Conservation (phyloP, 2,888 invertebrate genomes). For the Caenorhabditis macrosperma region DNA sequence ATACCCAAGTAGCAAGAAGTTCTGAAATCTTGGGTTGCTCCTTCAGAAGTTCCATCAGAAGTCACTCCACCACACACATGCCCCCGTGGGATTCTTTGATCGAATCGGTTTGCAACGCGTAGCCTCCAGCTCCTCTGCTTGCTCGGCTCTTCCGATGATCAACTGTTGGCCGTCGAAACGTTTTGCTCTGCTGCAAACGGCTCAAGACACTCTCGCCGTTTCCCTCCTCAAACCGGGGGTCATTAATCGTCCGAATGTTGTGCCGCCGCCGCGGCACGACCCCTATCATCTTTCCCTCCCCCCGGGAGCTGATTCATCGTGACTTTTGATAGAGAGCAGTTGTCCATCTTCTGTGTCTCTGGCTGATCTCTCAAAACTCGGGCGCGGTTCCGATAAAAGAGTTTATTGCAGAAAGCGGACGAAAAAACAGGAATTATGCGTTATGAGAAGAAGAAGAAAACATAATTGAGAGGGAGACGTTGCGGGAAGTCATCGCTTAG, state of each 20-base stretch:
- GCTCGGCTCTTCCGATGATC: too few relatives aligned
- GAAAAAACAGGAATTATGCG: conserved; percentile 14
- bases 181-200: too few relatives aligned
- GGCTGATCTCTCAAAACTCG: neutral
- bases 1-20: too few relatives aligned
- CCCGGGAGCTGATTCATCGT: neutral
- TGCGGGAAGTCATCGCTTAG: conserved; percentile 8
- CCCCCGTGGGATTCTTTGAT: too few relatives aligned
- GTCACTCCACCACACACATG: too few relatives aligned
- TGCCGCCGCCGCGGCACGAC: neutral
- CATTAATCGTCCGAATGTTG: neutral
- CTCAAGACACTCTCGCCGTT: too few relatives aligned
- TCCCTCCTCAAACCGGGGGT: neutral
- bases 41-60: too few relatives aligned
- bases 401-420: conserved; percentile 12
- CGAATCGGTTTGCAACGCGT: too few relatives aligned
- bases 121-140: too few relatives aligned
- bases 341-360: neutral
- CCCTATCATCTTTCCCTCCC: neutral
- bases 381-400: neutral
- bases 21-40: too few relatives aligned
- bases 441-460: neutral
- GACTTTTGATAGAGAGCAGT: neutral
- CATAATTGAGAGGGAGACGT: neutral
- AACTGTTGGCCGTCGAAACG: neutral